Percentiles rank a stretch among this genome's conserved stretches.
Evolutionary conservation across 2,113 vertebrate genomes (phyloP).

Genomic region (Campylorhamphus procurvoides): DNA sequence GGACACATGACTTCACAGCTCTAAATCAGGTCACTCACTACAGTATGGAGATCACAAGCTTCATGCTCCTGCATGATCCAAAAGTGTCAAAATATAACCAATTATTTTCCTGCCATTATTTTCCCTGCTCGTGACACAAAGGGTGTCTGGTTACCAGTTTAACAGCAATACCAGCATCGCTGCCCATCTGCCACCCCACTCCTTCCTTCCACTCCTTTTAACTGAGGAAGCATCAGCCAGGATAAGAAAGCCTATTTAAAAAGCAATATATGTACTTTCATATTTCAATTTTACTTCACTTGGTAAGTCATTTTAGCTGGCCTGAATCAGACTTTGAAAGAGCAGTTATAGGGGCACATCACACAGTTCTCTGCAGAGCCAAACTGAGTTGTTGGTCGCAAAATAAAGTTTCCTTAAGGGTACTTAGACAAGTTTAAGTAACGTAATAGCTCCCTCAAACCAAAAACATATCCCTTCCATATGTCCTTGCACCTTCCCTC

Average conservation of each 20-base stretch:
- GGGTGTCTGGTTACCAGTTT: not conserved
- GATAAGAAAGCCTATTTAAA: not conserved
- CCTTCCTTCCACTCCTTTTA: not conserved
- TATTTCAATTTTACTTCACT: not conserved
- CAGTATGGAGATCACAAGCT: not conserved
- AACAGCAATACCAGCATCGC: not conserved
- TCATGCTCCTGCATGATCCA: not conserved
- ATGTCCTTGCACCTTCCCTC: not conserved
- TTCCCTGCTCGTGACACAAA: not conserved
- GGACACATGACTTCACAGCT: slow-evolving; percentile 53
- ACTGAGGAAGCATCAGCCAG: not conserved
- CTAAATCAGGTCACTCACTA: slow-evolving; percentile 49
- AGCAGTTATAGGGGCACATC: not conserved
- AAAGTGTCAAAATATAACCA: not conserved
- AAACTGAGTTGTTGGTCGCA: not conserved
- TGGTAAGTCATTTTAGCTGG: not conserved
- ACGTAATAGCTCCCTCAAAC: not conserved
- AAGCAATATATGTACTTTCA: not conserved
- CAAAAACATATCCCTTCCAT: not conserved
- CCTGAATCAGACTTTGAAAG: not conserved
- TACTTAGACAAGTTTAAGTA: not conserved
- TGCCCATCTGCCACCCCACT: not conserved
- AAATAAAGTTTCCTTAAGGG: not conserved
- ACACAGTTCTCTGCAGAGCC: not conserved
- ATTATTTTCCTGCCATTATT: not conserved